Base-by-base conservation (phyloP, 2,113 vertebrate species). In the Atractosteus spatula region DNA sequence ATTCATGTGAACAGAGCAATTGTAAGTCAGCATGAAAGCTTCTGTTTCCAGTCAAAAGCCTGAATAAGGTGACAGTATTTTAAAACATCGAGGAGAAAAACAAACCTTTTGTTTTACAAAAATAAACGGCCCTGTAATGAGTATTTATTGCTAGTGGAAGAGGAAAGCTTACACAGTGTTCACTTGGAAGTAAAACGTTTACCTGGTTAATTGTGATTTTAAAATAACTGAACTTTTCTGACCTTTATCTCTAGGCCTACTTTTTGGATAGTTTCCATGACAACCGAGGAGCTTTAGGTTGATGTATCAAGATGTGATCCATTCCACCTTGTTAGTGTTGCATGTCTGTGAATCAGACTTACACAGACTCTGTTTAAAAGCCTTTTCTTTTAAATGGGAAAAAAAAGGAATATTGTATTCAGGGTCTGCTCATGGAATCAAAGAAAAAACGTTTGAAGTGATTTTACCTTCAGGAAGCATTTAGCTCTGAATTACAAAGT, bases 131-230 rank as follows among this genome's bases (percentile, higher is more conserved):
- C 71, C 71, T 71, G 67, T 66, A n/a, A 68, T 56, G 72, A 81
- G 74, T 86, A 77, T 90, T 91, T 91, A 81, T 89, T 89, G 87
- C 78, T 76, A 7, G 77, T 83, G 80, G 74, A 81, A 74, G 74
- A 81, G 75, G 55, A 81, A 83, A 81, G 80, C 83, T 87, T 83
- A 51, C 75, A 79, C 82, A 83, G 80, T 83, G 84, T 87, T 80
- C 72, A 83, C 66, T 8, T 8, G 76, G 77, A 79, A 74, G 75
- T 78, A 79, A 71, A 82, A 69, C 68, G 65, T 77, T 78, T 79
- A 83, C 79, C 75, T 86, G 80, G 75, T 80, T 67, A 79, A 79
- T 80, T 73, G 76, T 69, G 65, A 68, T 70, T 44, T 76, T 79
- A 78, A 65, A 74, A 70, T 44, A 76, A 68, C 55, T 67, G 13